phyloP scores from a whole-genome alignment of 2,113 vertebrate species.

The Chelonoidis abingdonii region DNA sequence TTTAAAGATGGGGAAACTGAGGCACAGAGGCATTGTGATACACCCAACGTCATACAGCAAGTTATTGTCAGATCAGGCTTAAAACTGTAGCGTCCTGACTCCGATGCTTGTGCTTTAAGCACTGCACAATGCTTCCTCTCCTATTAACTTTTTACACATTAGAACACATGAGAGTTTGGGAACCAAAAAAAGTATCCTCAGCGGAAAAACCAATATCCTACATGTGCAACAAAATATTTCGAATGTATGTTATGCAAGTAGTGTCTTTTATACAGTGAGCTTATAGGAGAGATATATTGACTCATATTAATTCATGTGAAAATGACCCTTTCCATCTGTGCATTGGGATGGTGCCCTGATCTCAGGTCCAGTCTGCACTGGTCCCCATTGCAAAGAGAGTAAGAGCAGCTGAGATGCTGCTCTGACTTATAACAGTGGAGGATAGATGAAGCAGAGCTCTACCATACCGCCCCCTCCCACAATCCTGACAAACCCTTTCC shows the following conservation, averaged over 20 bases:
- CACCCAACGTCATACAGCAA: fast-evolving
- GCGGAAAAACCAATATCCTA: neutral
- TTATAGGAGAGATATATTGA: constrained; percentile 1
- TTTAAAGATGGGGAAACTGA: neutral
- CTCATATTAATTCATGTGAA: constrained; percentile 14
- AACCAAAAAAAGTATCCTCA: neutral
- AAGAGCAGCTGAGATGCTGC: neutral
- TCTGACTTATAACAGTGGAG: no score
- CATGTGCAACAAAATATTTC: neutral
- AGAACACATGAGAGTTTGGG: neutral
- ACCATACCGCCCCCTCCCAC: neutral
- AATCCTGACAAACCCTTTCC: no score
- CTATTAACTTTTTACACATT: fast-evolving
- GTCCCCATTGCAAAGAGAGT: neutral
- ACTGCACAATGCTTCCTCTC: neutral
- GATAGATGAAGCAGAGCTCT: no score
- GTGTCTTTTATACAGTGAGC: constrained; percentile 5
- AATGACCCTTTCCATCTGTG: constrained; percentile 9
- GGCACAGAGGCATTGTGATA: neutral
- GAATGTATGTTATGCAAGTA: neutral
- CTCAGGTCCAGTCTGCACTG: neutral
- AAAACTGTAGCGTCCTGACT: neutral
- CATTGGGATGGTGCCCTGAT: neutral
- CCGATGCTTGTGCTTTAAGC: fast-evolving
- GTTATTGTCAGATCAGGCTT: neutral